Percentiles rank a stretch among this genome's conserved stretches.
phyloP scores from a whole-genome alignment of 2,888 invertebrate species.

The Drosophila infuscata region DNA sequence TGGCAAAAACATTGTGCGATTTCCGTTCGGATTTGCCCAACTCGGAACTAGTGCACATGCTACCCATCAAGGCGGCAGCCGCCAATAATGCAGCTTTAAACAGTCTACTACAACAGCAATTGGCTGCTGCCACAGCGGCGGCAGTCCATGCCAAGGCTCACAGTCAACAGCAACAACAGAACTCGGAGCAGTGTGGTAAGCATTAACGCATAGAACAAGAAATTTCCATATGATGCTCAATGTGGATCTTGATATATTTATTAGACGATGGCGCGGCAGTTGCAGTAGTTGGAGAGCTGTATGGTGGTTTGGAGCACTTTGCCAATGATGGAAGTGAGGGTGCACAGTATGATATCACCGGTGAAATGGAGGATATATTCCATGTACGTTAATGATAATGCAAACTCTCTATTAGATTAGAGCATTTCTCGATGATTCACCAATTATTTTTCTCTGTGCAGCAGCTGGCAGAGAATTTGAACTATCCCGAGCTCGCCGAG shows the following conservation, averaged over 20 bases:
- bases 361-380: constrained; percentile 85
- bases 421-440: not conserved
- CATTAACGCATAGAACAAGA: not conserved
- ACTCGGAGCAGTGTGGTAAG: constrained; percentile 63
- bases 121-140: constrained; percentile 73
- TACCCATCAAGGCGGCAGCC: constrained; percentile 81
- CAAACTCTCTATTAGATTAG: not conserved
- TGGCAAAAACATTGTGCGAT: constrained; percentile 83
- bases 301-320: constrained; percentile 83
- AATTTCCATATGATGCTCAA: not conserved
- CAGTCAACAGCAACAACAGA: constrained; percentile 48
- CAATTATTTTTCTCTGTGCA: constrained; percentile 32
- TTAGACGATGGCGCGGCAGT: constrained; percentile 48
- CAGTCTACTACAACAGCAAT: constrained; percentile 80
- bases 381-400: constrained; percentile 65
- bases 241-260: not conserved
- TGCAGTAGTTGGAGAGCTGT: constrained; percentile 74
- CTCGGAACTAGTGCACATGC: constrained; percentile 83
- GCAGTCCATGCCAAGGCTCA: constrained; percentile 73
- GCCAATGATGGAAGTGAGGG: constrained; percentile 81
- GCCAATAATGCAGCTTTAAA: constrained; percentile 74
- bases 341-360: constrained; percentile 83
- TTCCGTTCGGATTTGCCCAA: constrained; percentile 83
- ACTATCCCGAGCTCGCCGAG: constrained; percentile 84
- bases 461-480: constrained; percentile 84